Evolutionary conservation across 1,140 invertebrate species (phyloP).

Genomic region (Eubasilissa regina): DNA sequence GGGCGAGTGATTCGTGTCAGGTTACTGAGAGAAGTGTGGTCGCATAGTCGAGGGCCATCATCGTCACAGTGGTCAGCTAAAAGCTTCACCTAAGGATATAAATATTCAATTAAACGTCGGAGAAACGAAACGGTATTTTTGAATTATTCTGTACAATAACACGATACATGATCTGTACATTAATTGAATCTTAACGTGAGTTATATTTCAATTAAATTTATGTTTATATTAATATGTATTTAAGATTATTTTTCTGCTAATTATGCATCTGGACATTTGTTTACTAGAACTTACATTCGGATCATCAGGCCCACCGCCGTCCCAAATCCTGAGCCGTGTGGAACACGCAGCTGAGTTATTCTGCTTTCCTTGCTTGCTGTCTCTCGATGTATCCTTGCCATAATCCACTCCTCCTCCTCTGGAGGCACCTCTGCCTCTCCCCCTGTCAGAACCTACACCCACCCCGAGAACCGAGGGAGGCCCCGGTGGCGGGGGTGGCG

Average conservation of each 20-base stretch:
- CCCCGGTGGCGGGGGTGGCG: slow-evolving; percentile 59
- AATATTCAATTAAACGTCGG: too few relatives aligned
- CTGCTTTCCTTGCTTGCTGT: slow-evolving; percentile 39
- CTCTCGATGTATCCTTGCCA: slow-evolving; percentile 51
- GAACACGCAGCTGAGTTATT: slow-evolving; percentile 67
- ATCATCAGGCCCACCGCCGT: slow-evolving; percentile 70
- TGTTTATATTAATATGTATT: too few relatives aligned
- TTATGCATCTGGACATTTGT: not conserved
- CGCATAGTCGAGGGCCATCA: slow-evolving; percentile 84
- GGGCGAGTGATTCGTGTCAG: slow-evolving; percentile 82
- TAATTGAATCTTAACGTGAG: too few relatives aligned
- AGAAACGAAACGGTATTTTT: too few relatives aligned
- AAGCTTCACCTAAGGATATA: slow-evolving; percentile 56
- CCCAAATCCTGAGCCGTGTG: slow-evolving; percentile 77
- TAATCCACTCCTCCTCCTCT: slow-evolving; percentile 50
- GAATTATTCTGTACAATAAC: too few relatives aligned
- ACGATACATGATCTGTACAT: too few relatives aligned
- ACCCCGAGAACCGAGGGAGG: slow-evolving; percentile 52
- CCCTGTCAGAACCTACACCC: slow-evolving; percentile 54
- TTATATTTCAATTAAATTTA: too few relatives aligned
- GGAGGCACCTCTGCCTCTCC: slow-evolving; percentile 30
- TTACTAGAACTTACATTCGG: slow-evolving; percentile 38
- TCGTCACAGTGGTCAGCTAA: slow-evolving; percentile 82
- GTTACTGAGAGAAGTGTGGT: slow-evolving; percentile 84
- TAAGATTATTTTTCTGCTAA: too few relatives aligned